Evolutionary conservation across 2,113 vertebrate species (phyloP), one percentile per base, ranked within the genome.

Genomic region (Neogale vison): DNA sequence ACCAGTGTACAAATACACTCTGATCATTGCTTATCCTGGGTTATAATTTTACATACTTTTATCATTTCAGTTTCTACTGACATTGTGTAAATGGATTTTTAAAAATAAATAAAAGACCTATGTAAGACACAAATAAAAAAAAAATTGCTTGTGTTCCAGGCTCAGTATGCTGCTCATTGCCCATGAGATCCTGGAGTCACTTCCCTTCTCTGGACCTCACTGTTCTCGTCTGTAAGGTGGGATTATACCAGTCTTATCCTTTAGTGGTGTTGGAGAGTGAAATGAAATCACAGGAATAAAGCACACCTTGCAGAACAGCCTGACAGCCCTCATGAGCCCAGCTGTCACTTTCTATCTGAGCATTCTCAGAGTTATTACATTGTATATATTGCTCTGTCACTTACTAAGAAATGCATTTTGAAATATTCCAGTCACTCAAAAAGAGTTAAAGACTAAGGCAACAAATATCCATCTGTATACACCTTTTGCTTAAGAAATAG

Each of bases 311-410:
- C 63, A 0, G 0, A 5, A 39, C 57, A 45, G 34, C 85, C 42
- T 21, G 29, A n/a, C 71, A 34, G 8, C 57, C 2, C 3, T 15
- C 11, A 0, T 0, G 1, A 74, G 57, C 7, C 0, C 17, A 0
- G 4, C 0, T 6, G 63, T 57, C 14, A 6, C 59, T 88, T 21
- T 15, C 84, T 57, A 7, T 31, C 65, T n/a, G 47, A 57, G 39
- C 72, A 26, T 24, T 72, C 55, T 36, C 34, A 0, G 26, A 42
- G 18, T 21, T 24, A 50, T 24, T 61, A 5, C 80, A 2, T 0
- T 11, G 21, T 20, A 5, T 45, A 2, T 20, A 67, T 29, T 23
- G 47, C n/a, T 50, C 57, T 76, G 80, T 31, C 74, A 81, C 89
- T 77, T 31, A 61, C 50, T 26, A 21, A 82, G 80, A 59, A 63